These are phyloP conservation scores for Meloidogyne exigua DNA, from an alignment of 1,140 invertebrate genomes.

Conservation along the genomic window DNA sequence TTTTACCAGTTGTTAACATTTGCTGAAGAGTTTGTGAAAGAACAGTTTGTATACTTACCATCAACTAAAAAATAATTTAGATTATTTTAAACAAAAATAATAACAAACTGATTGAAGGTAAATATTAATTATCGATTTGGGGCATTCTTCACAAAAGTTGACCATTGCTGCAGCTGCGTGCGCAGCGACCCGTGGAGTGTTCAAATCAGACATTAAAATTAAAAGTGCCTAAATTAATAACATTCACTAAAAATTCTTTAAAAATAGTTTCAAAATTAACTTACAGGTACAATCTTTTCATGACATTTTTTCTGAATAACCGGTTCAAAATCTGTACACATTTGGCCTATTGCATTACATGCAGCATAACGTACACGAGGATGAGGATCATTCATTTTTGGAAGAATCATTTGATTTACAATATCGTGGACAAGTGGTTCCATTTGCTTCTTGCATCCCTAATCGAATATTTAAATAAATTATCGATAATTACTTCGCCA, in stretches of 20 bases:
- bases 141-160: constrained; percentile 98
- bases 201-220: constrained; percentile 83
- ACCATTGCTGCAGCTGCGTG: constrained; percentile 84
- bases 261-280: too few species aligned
- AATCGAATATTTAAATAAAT: neutral
- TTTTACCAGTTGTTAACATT: constrained; percentile 86
- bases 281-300: constrained; percentile 77
- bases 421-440: constrained; percentile 84
- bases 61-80: constrained; percentile 69
- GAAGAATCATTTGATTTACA: constrained; percentile 79
- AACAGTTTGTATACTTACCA: constrained; percentile 84
- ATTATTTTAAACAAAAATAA: too few species aligned
- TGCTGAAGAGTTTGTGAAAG: constrained; percentile 85
- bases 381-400: constrained; percentile 84
- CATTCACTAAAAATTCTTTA: neutral
- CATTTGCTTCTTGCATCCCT: constrained; percentile 70
- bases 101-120: constrained; percentile 74
- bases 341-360: constrained; percentile 92
- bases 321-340: constrained; percentile 96
- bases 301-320: constrained; percentile 97
- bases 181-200: constrained; percentile 85
- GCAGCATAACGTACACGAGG: constrained; percentile 90
- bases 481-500: constrained; percentile 82
- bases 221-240: constrained; percentile 72
- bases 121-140: constrained; percentile 81